Percentiles rank a stretch among this genome's conserved stretches.
Evolutionary conservation across 2,797 vertebrate species (phyloP).

Genomic region (Alauda arvensis): DNA sequence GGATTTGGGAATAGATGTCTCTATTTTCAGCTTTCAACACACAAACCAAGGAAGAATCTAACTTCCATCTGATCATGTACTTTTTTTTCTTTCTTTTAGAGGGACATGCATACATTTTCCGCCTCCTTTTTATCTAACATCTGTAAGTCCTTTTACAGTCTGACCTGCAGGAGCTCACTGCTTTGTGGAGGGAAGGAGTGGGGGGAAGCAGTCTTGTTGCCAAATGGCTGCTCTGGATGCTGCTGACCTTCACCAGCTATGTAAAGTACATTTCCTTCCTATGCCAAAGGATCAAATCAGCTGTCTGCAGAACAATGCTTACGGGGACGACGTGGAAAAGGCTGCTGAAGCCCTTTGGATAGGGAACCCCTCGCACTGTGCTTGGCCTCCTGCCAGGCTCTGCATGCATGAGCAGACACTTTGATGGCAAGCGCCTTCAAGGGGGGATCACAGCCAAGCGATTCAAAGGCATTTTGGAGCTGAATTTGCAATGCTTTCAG

Average conservation of each 20-base stretch:
- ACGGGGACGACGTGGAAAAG: background rate
- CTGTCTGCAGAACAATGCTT: constrained; percentile 39
- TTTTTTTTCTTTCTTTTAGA: background rate
- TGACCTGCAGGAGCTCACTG: background rate
- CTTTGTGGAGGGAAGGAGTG: background rate
- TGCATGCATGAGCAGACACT: background rate
- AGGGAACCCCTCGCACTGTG: background rate
- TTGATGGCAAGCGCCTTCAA: background rate
- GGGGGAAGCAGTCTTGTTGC: background rate
- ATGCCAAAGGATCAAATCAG: constrained; percentile 31
- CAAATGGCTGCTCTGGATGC: background rate
- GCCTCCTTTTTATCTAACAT: background rate
- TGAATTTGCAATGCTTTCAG: background rate
- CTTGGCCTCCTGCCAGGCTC: constrained; percentile 19
- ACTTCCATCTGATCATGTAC: background rate
- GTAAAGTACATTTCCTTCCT: constrained; percentile 61
- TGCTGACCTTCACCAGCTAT: constrained; percentile 31
- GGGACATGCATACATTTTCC: background rate
- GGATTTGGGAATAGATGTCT: background rate
- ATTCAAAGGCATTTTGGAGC: background rate
- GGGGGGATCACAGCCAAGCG: background rate
- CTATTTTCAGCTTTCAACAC: background rate
- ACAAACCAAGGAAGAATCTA: background rate
- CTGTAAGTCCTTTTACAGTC: background rate
- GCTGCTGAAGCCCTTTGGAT: background rate